Evolutionary conservation across 1,140 invertebrate species (phyloP).

Genomic region (Telenomus remus): DNA sequence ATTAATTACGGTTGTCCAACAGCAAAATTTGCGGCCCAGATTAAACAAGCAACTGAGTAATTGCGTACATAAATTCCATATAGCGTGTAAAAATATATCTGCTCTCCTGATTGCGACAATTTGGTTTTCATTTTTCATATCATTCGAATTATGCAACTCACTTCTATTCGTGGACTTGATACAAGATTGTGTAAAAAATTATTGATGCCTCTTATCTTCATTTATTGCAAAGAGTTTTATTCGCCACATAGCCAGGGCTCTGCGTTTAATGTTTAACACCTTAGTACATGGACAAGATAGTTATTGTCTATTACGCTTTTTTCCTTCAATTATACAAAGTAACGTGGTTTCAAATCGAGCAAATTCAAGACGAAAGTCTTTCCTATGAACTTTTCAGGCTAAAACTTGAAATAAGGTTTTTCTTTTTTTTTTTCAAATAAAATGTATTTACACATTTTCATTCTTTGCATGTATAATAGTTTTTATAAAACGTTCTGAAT

Average conservation of each 20-base stretch:
- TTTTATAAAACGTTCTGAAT: constrained; percentile 27
- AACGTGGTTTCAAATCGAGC: constrained; percentile 7
- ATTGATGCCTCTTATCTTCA: constrained; percentile 19
- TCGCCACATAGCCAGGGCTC: constrained; percentile 32
- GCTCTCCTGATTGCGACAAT: constrained; percentile 2
- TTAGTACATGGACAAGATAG: constrained; percentile 52
- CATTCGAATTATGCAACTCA: constrained; percentile 22
- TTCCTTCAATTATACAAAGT: constrained; percentile 26
- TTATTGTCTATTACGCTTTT: constrained; percentile 56
- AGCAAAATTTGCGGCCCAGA: too few relatives aligned
- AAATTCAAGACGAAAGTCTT: background rate
- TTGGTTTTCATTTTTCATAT: constrained; percentile 7
- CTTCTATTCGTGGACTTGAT: constrained; percentile 47
- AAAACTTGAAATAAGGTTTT: too few relatives aligned
- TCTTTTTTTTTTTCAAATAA: constrained; percentile 7
- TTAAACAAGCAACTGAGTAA: too few relatives aligned
- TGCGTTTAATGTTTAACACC: constrained; percentile 31
- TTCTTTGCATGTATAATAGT: constrained; percentile 17
- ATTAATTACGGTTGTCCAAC: too few relatives aligned
- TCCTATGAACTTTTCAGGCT: background rate
- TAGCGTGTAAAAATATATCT: too few relatives aligned
- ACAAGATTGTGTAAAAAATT: constrained; percentile 40
- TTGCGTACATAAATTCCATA: too few relatives aligned
- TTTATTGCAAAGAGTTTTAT: constrained; percentile 47
- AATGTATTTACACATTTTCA: constrained; percentile 34